Evolutionary conservation across 2,888 invertebrate species (phyloP).

Genomic region (Caenorhabditis sp.): DNA sequence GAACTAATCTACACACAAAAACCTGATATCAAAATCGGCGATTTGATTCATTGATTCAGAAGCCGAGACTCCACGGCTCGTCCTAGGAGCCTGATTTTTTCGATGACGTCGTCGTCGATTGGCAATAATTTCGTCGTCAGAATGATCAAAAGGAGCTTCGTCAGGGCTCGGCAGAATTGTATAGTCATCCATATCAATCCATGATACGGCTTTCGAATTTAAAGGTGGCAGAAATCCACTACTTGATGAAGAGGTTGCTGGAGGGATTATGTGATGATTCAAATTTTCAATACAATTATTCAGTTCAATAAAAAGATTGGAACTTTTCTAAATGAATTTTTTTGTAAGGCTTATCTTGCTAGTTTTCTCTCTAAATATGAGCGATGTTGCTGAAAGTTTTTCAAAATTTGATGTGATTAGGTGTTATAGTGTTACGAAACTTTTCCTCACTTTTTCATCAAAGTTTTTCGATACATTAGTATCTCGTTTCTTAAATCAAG

Average conservation of each 20-base stretch:
- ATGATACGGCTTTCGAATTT: slow-evolving; percentile 44
- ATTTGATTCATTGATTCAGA: slow-evolving; percentile 45
- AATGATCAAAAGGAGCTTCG: slow-evolving; percentile 46
- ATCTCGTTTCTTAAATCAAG: no score
- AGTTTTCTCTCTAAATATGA: neutral
- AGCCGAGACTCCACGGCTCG: slow-evolving; percentile 17
- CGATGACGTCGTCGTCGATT: slow-evolving; percentile 16
- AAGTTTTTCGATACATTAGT: no score
- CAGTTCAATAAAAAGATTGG: slow-evolving; percentile 18
- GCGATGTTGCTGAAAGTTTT: slow-evolving; percentile 2
- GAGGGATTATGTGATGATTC: neutral
- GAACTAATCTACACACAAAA: neutral
- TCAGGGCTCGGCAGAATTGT: slow-evolving; percentile 48
- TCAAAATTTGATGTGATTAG: no score
- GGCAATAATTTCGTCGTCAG: slow-evolving; percentile 37
- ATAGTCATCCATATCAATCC: slow-evolving; percentile 55
- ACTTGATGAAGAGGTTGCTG: slow-evolving; percentile 38
- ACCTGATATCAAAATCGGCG: slow-evolving; percentile 42
- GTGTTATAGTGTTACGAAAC: no score
- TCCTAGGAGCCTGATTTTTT: slow-evolving; percentile 2
- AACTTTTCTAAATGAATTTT: no score
- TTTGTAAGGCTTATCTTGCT: no score
- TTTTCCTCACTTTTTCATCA: no score
- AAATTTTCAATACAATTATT: no score
- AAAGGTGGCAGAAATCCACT: slow-evolving; percentile 41